These are phyloP conservation scores for Idaea straminata DNA, from an alignment of 2,888 invertebrate genomes.

Conservation along the genomic window DNA sequence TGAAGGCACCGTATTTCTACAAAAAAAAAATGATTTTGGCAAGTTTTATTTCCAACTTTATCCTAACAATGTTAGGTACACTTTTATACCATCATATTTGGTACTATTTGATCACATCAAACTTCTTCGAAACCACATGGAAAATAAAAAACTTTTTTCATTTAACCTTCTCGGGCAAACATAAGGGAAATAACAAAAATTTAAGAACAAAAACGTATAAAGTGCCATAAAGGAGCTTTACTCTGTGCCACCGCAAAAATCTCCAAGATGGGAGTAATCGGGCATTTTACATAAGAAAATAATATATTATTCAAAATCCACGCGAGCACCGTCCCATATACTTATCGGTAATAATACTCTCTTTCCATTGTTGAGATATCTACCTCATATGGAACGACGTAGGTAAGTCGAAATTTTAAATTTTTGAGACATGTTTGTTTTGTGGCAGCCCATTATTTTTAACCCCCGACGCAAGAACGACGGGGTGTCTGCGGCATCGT, in stretches of 20 bases:
- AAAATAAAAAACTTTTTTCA: constrained; percentile 21
- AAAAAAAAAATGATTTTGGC: too few relatives aligned
- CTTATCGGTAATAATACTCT: constrained; percentile 75
- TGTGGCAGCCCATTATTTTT: too few relatives aligned
- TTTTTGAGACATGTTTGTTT: not conserved
- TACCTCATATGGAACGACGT: constrained; percentile 24
- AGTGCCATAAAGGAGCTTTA: constrained; percentile 73
- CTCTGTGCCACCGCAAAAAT: constrained; percentile 66
- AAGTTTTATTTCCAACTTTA: too few relatives aligned
- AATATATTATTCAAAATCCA: constrained; percentile 80
- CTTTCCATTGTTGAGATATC: constrained; percentile 38
- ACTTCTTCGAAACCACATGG: constrained; percentile 9
- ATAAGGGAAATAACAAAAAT: constrained; percentile 52
- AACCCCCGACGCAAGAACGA: too few relatives aligned
- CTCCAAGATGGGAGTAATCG: constrained; percentile 75
- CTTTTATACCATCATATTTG: not conserved
- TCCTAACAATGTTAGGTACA: not conserved
- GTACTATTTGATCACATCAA: not conserved
- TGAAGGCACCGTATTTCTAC: too few relatives aligned
- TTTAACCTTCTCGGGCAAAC: constrained; percentile 32
- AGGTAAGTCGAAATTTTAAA: constrained; percentile 9
- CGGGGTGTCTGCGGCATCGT: too few relatives aligned
- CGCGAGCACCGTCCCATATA: constrained; percentile 69
- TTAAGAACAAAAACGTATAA: constrained; percentile 73
- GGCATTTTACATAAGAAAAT: constrained; percentile 80